A percentile compares a stretch with the other conserved stretches of the same genome.
Conservation (phyloP, 64 coral and sea anemone genomes). For the Montipora efflorescens region DNA sequence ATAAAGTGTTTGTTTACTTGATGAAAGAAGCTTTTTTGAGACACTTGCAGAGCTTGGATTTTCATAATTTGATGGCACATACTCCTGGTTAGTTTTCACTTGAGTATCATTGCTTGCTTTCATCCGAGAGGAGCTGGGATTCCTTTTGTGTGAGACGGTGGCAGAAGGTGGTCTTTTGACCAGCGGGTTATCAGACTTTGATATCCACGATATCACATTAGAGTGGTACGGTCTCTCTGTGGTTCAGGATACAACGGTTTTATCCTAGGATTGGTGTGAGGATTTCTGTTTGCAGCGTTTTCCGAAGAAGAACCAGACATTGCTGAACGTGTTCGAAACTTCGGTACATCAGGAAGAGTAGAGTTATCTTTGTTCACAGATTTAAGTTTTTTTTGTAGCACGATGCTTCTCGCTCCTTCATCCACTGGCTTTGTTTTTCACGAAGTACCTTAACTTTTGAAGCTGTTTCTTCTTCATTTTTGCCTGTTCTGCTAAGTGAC, state of each 20-base stretch:
- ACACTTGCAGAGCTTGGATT: not conserved
- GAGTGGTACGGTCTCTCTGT: conserved; percentile 67
- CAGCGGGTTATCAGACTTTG: not conserved
- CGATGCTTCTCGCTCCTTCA: conserved; percentile 84
- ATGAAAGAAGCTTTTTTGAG: not conserved
- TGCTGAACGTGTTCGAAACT: not conserved
- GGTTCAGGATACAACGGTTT: conserved; percentile 84
- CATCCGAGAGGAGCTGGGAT: too few relatives aligned
- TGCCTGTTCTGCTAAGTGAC: conserved; percentile 29
- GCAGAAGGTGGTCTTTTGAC: too few relatives aligned
- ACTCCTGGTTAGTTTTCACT: not conserved
- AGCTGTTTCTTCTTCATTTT: conserved; percentile 62
- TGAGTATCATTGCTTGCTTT: too few relatives aligned
- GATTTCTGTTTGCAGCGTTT: conserved; percentile 35
- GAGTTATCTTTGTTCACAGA: conserved; percentile 16
- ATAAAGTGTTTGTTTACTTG: conserved; percentile 37
- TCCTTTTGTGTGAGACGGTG: too few relatives aligned
- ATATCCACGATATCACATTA: conserved; percentile 79
- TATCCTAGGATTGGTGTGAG: conserved; percentile 68
- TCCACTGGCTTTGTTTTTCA: conserved; percentile 91
- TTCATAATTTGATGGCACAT: conserved; percentile 38
- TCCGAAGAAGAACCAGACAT: conserved; percentile 33
- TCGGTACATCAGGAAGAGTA: conserved; percentile 47
- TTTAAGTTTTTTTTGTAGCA: conserved; percentile 7
- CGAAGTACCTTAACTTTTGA: conserved; percentile 88